A percentile compares a stretch with the other conserved stretches of the same genome.
These are phyloP conservation scores for Hippocampus abdominalis DNA, from an alignment of 2,113 vertebrate genomes.

Conservation along the genomic window DNA sequence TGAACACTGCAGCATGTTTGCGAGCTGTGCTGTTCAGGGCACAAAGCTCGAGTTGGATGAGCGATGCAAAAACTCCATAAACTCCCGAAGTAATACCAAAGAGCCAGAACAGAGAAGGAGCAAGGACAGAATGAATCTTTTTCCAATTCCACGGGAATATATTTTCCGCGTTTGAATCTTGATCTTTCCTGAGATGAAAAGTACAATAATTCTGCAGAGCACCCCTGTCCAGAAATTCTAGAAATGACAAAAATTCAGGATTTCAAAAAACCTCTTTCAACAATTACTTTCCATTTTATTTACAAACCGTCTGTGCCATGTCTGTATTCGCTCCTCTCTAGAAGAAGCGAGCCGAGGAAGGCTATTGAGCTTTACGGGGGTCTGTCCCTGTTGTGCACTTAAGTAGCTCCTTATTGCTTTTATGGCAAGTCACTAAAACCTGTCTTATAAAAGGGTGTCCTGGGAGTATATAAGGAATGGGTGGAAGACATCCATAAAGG, in stretches of 20 bases:
- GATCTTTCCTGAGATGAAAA: background rate
- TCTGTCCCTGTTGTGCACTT: conserved; percentile 65
- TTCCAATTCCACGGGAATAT: background rate
- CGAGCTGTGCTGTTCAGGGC: background rate
- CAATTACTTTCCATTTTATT: conserved; percentile 53
- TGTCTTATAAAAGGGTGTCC: conserved; percentile 68
- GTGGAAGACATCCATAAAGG: conserved; percentile 60
- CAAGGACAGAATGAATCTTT: background rate
- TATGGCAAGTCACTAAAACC: conserved; percentile 70
- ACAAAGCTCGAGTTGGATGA: background rate
- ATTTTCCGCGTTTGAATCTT: background rate
- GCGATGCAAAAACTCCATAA: background rate
- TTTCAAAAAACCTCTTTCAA: conserved; percentile 36
- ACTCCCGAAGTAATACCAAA: no score
- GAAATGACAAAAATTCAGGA: conserved; percentile 26
- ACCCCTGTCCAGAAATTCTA: background rate
- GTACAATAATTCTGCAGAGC: background rate
- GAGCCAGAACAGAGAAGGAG: no score
- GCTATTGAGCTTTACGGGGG: conserved; percentile 61
- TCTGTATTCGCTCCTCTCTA: conserved; percentile 20
- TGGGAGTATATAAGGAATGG: conserved; percentile 34
- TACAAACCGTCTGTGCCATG: conserved; percentile 34
- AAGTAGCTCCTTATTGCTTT: conserved; percentile 69
- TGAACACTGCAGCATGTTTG: background rate
- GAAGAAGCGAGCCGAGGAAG: conserved; percentile 37